Conservation (phyloP, 2,113 vertebrate species). For the Columba janthina region DNA sequence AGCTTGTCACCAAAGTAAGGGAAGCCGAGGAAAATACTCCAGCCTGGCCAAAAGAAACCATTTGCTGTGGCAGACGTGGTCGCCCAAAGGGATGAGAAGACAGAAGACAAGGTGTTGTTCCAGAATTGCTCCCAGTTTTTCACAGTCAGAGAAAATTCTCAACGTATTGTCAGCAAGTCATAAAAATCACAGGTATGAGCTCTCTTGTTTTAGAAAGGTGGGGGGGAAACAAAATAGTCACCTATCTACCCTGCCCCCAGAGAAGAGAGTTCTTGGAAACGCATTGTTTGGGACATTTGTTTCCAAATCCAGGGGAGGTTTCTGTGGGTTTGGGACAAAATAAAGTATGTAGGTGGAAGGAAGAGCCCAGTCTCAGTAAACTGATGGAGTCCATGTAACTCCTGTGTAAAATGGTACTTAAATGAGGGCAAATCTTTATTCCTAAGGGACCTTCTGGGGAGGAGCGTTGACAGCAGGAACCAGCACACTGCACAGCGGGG, state of each 20-base stretch:
- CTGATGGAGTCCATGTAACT: background rate
- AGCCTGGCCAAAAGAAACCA: background rate
- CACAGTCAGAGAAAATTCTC: background rate
- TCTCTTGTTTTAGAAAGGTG: background rate
- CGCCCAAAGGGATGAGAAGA: background rate
- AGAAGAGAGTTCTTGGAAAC: background rate
- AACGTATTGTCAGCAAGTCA: background rate
- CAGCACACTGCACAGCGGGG: background rate
- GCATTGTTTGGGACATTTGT: background rate
- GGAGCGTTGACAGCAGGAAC: background rate
- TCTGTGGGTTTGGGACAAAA: background rate
- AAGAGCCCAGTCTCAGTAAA: background rate
- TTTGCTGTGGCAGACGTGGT: background rate
- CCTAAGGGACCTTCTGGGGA: background rate
- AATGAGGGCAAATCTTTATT: background rate
- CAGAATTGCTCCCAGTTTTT: background rate
- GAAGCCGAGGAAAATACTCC: background rate
- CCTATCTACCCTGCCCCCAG: background rate
- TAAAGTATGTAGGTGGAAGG: background rate
- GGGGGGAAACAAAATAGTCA: background rate
- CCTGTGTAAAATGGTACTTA: background rate
- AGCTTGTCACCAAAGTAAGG: background rate
- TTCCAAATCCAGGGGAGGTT: background rate
- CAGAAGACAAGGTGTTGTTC: background rate
- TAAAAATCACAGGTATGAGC: background rate